phyloP scores from a whole-genome alignment of 1,140 invertebrate genomes.

The Megathymus violae region DNA sequence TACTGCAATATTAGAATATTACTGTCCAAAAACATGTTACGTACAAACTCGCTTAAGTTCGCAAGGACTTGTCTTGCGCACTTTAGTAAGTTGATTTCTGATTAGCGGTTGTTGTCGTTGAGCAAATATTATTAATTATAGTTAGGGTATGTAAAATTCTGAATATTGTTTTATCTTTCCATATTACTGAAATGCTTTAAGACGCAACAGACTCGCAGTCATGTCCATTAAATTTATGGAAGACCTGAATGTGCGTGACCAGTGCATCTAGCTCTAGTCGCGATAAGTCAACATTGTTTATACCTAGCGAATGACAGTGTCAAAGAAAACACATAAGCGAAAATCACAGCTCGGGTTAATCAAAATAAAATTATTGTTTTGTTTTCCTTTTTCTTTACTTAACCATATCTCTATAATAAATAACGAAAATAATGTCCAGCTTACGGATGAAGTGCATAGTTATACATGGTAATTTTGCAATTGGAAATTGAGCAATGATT shows the following conservation, averaged over 20 bases:
- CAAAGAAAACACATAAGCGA: slow-evolving; percentile 75
- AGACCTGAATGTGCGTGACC: slow-evolving; percentile 51
- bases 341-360: slow-evolving; percentile 83
- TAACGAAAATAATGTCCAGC: slow-evolving; percentile 73
- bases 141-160: no score
- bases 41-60: no score
- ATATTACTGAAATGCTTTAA: no score
- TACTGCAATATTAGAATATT: no score
- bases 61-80: no score
- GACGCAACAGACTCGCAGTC: slow-evolving; percentile 27
- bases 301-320: slow-evolving; percentile 48
- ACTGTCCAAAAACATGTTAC: no score
- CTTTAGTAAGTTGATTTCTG: no score
- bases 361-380: slow-evolving; percentile 77
- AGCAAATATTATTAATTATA: no score
- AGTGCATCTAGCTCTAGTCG: slow-evolving; percentile 37
- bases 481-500: slow-evolving; percentile 51
- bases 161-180: no score
- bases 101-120: no score
- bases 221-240: slow-evolving; percentile 38
- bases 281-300: slow-evolving; percentile 38
- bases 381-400: slow-evolving; percentile 72
- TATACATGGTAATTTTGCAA: slow-evolving; percentile 46
- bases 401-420: slow-evolving; percentile 78
- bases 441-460: slow-evolving; percentile 68